Conservation (phyloP, 2,797 vertebrate genomes). For the Eleutherodactylus coqui region DNA sequence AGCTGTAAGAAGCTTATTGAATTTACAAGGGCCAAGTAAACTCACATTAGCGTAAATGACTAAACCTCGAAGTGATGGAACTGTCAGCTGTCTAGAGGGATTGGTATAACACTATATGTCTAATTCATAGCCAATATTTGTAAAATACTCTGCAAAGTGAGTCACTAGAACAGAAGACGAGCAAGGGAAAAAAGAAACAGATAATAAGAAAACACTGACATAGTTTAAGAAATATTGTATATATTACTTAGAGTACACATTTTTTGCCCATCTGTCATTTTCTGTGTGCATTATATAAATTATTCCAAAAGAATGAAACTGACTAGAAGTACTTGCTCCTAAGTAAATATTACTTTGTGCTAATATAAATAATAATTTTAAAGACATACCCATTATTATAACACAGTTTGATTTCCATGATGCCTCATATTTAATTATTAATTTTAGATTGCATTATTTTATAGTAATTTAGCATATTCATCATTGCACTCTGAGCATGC, state of each 20-base stretch:
- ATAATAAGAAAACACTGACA: neutral
- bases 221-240: neutral
- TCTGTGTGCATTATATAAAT: neutral
- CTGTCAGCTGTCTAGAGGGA: constrained; percentile 16
- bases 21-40: constrained; percentile 36
- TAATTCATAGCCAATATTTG: constrained; percentile 20
- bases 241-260: neutral
- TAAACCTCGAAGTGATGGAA: constrained; percentile 27
- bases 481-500: no score
- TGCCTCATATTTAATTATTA: no score
- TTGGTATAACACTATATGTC: constrained; percentile 18
- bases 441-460: neutral
- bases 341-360: neutral
- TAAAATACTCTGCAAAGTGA: constrained; percentile 1
- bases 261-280: neutral
- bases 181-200: neutral
- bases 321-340: neutral
- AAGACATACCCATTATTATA: neutral
- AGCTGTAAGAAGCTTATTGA: constrained; percentile 52
- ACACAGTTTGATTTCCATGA: neutral
- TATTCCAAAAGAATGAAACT: neutral
- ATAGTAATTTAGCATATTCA: no score
- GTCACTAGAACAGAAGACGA: neutral
- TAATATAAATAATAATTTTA: neutral
- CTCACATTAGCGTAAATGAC: constrained; percentile 23